These are phyloP conservation scores for Hyperoplus lanceolatus DNA, from an alignment of 2,797 vertebrate genomes.

Conservation along the genomic window DNA sequence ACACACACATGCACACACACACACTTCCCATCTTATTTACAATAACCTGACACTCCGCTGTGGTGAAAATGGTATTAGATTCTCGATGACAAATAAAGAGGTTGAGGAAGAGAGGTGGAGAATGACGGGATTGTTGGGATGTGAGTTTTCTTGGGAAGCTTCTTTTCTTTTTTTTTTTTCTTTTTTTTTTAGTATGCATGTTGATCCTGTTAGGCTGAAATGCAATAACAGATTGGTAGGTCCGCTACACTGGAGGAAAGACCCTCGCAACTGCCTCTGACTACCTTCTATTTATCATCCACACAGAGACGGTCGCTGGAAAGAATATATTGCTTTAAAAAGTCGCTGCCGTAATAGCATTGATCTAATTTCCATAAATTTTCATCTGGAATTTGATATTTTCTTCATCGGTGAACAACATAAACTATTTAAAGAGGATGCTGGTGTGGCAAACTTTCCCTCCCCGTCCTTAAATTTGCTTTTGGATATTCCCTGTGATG, in stretches of 20 bases:
- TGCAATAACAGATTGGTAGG: slow-evolving; percentile 85
- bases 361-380: slow-evolving; percentile 91
- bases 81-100: slow-evolving; percentile 87
- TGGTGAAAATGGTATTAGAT: slow-evolving; percentile 83
- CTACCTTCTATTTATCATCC: slow-evolving; percentile 87
- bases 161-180: slow-evolving; percentile 24
- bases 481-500: slow-evolving; percentile 83
- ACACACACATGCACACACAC: slow-evolving; percentile 48
- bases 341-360: slow-evolving; percentile 86
- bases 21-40: slow-evolving; percentile 81
- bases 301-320: slow-evolving; percentile 82
- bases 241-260: slow-evolving; percentile 79
- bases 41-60: slow-evolving; percentile 83
- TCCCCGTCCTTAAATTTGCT: slow-evolving; percentile 82
- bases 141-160: slow-evolving; percentile 74
- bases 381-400: slow-evolving; percentile 89
- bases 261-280: slow-evolving; percentile 83
- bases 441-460: slow-evolving; percentile 86
- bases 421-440: slow-evolving; percentile 86
- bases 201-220: slow-evolving; percentile 86
- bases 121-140: slow-evolving; percentile 73
- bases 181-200: slow-evolving; percentile 81
- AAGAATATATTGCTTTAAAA: slow-evolving; percentile 90
- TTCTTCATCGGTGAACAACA: slow-evolving; percentile 88
- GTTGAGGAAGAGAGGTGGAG: slow-evolving; percentile 73